Evolutionary conservation across 2,888 invertebrate species (phyloP), one percentile per base, ranked within the genome.

Genomic region (Lycophotia porphyrea): DNA sequence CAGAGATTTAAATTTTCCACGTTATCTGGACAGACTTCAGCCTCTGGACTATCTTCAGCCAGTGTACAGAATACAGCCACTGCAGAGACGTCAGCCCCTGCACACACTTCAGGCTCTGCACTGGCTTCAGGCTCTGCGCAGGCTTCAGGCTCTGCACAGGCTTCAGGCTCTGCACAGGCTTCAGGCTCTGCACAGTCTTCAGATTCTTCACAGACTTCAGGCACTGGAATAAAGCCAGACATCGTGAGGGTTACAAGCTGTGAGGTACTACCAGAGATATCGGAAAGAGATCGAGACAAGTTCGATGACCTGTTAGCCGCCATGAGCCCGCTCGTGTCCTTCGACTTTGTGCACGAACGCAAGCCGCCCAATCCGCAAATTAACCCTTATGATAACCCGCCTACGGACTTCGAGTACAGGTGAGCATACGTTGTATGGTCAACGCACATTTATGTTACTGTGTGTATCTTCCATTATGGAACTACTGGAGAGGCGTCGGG

Each of bases 371-470:
- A 83, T 2, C 69, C 80, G 0, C 63, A 76, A 44, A 78, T 67
- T 4, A 94, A 95, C 70, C 94, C 95, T 0, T 95, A 93, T 60
- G 95, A 95, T 0, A 92, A 92, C 65, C 94, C 95, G 9, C 96
- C 96, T 0, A 71, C 71, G 1, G 92, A 95, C 78, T 96, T 95
- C 79, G 88, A 96, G 76, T 94, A 95, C 71, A 96, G 96, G 96
- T 96, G 69, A 84, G 74, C 74, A 11, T 39, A 24, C 36, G 5
- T 67, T 68, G 15, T 39, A 52, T 39, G 21, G 18, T 58, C 21
- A 58, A 58, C 58, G 58, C 58, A 58, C 31, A 18, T 1, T 21
- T 58, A 58, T 58, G 4, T 31, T 31, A 58, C 18, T 31, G 18
- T 31, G 31, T 58, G 27, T 58, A 31, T 18, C 8, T 18, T 31